Conservation (phyloP, 2,797 vertebrate genomes). For the Acrossocheilus fasciatus region DNA sequence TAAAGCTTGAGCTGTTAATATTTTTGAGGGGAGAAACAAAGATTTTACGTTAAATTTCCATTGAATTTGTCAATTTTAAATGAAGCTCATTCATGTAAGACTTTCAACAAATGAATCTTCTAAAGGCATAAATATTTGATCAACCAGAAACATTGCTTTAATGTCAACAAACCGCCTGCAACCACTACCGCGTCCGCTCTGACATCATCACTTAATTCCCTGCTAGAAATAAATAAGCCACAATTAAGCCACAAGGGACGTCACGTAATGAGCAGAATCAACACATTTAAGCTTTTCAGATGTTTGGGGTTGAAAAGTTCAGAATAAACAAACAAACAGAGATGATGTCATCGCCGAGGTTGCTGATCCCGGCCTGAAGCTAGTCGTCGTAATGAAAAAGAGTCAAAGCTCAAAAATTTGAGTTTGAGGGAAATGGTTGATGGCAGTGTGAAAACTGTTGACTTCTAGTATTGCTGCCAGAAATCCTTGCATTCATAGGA, state of each 20-base stretch:
- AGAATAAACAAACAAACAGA: conserved; percentile 37
- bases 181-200: background rate
- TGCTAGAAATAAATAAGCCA: background rate
- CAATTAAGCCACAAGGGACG: conserved; percentile 27
- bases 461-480: conserved; percentile 30
- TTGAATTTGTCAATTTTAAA: background rate
- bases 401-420: conserved; percentile 33
- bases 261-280: conserved; percentile 14
- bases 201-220: conserved; percentile 3
- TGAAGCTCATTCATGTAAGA: background rate
- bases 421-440: conserved; percentile 14
- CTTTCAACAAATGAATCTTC: conserved; percentile 21
- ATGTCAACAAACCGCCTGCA: conserved; percentile 9
- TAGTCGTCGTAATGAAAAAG: conserved; percentile 11
- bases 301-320: conserved; percentile 35
- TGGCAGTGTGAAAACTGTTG: conserved; percentile 36
- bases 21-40: conserved; percentile 1
- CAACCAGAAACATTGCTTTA: conserved; percentile 36
- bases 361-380: conserved; percentile 30
- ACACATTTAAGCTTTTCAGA: conserved; percentile 33
- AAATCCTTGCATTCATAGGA: conserved; percentile 20
- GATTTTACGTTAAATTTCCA: background rate
- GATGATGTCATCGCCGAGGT: conserved; percentile 21
- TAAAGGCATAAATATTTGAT: conserved; percentile 14
- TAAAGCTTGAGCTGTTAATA: background rate